Conservation (phyloP, 2,888 invertebrate species). For the Dasysyrphus albostriatus region DNA sequence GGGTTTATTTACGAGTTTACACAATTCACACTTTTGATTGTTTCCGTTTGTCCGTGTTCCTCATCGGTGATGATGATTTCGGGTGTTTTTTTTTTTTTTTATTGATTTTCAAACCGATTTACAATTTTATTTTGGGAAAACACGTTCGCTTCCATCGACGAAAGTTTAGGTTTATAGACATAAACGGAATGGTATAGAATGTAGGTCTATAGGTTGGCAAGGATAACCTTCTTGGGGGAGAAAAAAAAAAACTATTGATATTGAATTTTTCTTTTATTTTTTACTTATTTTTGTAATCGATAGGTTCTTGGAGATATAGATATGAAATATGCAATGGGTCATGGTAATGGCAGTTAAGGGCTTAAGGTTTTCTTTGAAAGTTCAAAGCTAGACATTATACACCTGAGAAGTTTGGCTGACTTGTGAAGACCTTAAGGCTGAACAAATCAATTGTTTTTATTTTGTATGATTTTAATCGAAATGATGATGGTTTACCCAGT, state of each 20-base stretch:
- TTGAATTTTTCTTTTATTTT: not conserved
- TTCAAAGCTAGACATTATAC: too few species aligned
- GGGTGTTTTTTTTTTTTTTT: slow-evolving; percentile 29
- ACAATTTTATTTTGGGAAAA: slow-evolving; percentile 6
- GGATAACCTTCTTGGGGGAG: too few species aligned
- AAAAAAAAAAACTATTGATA: not conserved
- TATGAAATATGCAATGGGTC: not conserved
- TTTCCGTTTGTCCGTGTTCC: slow-evolving; percentile 20
- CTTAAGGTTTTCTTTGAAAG: too few species aligned
- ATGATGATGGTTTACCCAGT: too few species aligned
- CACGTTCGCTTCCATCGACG: slow-evolving; percentile 6
- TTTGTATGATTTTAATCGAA: too few species aligned
- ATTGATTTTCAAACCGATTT: slow-evolving; percentile 28
- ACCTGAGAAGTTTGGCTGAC: too few species aligned
- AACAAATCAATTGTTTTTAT: too few species aligned
- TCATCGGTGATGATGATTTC: slow-evolving; percentile 1
- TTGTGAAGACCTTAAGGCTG: too few species aligned
- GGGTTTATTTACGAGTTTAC: slow-evolving; percentile 58
- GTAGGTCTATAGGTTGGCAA: not conserved
- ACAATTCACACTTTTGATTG: slow-evolving; percentile 68
- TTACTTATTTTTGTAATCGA: not conserved
- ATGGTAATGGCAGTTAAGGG: not conserved
- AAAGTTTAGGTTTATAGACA: slow-evolving; percentile 10
- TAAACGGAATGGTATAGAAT: not conserved
- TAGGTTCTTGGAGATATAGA: not conserved